A percentile compares a stretch with the other conserved stretches of the same genome.
These are phyloP conservation scores for Mythimna pallens DNA, from an alignment of 2,888 invertebrate genomes.

Conservation along the genomic window DNA sequence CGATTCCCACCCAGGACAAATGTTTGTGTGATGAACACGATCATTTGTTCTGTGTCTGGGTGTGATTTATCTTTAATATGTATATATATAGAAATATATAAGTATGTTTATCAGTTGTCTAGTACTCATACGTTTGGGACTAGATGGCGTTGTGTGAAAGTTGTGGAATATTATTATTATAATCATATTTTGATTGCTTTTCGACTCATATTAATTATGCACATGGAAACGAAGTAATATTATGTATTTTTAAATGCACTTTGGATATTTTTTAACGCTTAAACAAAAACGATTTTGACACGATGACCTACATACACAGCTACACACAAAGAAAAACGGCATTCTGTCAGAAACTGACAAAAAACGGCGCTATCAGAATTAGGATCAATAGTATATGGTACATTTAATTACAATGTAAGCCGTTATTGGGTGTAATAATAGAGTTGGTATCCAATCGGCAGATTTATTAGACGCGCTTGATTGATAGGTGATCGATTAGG, in stretches of 20 bases:
- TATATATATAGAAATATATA: no score
- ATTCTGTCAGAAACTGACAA: slow-evolving; percentile 46
- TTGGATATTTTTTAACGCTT: neutral
- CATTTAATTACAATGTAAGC: slow-evolving; percentile 75
- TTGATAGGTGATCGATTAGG: slow-evolving; percentile 85
- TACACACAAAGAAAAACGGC: slow-evolving; percentile 43
- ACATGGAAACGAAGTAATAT: no score
- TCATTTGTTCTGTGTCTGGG: no score
- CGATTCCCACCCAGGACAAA: no score
- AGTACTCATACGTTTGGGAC: no score
- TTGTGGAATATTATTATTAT: no score
- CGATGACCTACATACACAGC: slow-evolving; percentile 46
- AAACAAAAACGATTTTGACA: slow-evolving; percentile 60
- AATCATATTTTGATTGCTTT: no score
- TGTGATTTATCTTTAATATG: no score
- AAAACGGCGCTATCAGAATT: slow-evolving; percentile 51
- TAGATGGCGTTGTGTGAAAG: no score
- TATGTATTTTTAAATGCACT: neutral
- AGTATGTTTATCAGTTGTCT: no score
- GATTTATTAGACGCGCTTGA: slow-evolving; percentile 85
- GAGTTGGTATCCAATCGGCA: slow-evolving; percentile 72
- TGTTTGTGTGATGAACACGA: no score
- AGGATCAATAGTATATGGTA: slow-evolving; percentile 66
- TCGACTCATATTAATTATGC: no score
- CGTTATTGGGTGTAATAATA: slow-evolving; percentile 82